Conservation (phyloP, 2,797 vertebrate species). For the Serranus cabrilla region DNA sequence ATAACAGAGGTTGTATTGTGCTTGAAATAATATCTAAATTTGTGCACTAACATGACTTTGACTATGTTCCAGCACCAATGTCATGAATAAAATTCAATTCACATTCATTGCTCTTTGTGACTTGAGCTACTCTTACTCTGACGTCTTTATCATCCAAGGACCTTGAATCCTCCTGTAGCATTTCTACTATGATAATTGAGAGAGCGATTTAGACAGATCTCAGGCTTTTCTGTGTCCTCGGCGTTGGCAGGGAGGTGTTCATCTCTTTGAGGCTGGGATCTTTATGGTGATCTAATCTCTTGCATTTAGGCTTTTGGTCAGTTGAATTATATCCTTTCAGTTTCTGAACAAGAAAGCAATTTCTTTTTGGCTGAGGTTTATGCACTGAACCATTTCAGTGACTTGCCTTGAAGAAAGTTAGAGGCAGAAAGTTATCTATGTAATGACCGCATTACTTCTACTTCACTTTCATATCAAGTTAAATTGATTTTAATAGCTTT, state of each 20-base stretch:
- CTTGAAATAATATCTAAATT: background rate
- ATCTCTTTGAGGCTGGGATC: slow-evolving; percentile 57
- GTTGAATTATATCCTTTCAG: slow-evolving; percentile 70
- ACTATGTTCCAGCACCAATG: slow-evolving; percentile 14
- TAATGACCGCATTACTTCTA: slow-evolving; percentile 33
- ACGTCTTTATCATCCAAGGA: slow-evolving; percentile 59
- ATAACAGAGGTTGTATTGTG: background rate
- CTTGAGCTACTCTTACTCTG: slow-evolving; percentile 54
- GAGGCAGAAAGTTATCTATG: slow-evolving; percentile 40
- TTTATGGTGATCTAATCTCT: slow-evolving; percentile 66
- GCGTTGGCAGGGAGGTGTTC: slow-evolving; percentile 48
- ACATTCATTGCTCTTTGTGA: slow-evolving; percentile 31
- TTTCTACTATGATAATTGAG: slow-evolving; percentile 57
- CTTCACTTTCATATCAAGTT: slow-evolving; percentile 21
- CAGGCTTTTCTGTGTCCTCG: slow-evolving; percentile 55
- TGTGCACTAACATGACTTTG: slow-evolving; percentile 17
- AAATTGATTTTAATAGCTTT: slow-evolving; percentile 30
- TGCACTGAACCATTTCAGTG: slow-evolving; percentile 52
- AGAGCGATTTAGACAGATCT: slow-evolving; percentile 62
- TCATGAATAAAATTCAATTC: slow-evolving; percentile 37
- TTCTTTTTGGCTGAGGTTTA: slow-evolving; percentile 63
- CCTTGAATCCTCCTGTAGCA: slow-evolving; percentile 57
- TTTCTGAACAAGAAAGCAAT: slow-evolving; percentile 70
- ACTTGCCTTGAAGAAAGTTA: slow-evolving; percentile 51
- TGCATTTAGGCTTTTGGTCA: slow-evolving; percentile 66